Evolutionary conservation across 2,797 vertebrate genomes (phyloP), one percentile per base, ranked within the genome.

Genomic region (Mallotus villosus): DNA sequence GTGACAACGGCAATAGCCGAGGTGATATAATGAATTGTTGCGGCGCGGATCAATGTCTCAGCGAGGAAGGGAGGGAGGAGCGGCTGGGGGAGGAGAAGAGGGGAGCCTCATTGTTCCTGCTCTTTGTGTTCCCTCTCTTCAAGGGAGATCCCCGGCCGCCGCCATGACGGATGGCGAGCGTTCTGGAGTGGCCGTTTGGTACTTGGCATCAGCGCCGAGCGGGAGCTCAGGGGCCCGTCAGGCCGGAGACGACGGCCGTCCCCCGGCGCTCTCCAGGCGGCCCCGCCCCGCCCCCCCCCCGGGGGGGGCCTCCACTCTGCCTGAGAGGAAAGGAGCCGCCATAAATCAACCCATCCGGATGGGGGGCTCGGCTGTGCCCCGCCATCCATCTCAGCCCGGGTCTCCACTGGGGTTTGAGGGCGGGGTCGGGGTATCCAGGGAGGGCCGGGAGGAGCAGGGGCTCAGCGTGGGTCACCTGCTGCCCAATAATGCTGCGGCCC

Each of bases 301-400:
- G 93, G 94, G 86, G 68, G 87, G 92, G 94, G 93, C 92, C 91
- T 86, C 84, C 78, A 77, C 85, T 90, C 86, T 92, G 91, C 86
- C 84, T 92, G 80, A 87, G 85, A 91, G 90, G 88, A 95, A 94
- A 94, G 92, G 91, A 88, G 92, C 90, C 84, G 77, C 93, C 93
- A 96, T 97, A 95, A 96, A 97, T 97, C 95, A 96, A 92, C 78
- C 74, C 69, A 86, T 93, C 92, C 91, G 92, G 94, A n/a, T n/a
- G 27, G 16, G 93, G 90, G 93, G 91, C 91, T 90, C 85, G 88
- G 67, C 82, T 79, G 84, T 78, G 82, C 73, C 67, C 89, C 91
- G 85, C 90, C 91, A 92, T 93, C 91, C 82, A 93, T 93, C 93
- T 92, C 84, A 19, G 65, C 75, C 76, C 64, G 19, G 74, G 84